Conservation (phyloP, 2,888 invertebrate genomes). For the Eurytoma adleriae region DNA sequence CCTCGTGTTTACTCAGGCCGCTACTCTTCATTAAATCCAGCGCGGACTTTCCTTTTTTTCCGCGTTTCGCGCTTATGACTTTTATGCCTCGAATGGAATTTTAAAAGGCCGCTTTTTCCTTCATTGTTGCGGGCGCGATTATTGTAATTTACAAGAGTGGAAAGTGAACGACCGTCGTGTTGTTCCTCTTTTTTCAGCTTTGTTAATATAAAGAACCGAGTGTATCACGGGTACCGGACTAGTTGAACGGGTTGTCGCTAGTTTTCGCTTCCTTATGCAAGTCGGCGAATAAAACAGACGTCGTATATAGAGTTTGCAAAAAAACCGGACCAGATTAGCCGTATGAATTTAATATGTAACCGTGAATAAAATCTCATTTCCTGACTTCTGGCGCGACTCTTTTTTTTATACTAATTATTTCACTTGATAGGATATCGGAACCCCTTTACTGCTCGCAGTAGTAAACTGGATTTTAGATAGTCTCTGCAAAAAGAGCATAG, state of each 20-base stretch:
- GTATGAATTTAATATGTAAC: not conserved
- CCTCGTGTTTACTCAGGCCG: not conserved
- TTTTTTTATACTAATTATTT: too few species aligned
- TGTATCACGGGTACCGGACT: not conserved
- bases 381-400: not conserved
- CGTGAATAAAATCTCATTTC: not conserved
- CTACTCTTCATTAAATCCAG: slow-evolving; percentile 3
- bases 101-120: too few species aligned
- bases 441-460: too few species aligned
- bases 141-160: not conserved
- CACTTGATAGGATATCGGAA: too few species aligned
- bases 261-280: slow-evolving; percentile 20
- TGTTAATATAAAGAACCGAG: not conserved
- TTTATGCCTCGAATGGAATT: too few species aligned
- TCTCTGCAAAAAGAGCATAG: too few species aligned
- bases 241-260: slow-evolving; percentile 19
- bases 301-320: not conserved
- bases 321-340: not conserved
- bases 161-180: not conserved
- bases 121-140: not conserved
- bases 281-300: slow-evolving; percentile 12
- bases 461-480: too few species aligned
- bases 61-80: not conserved
- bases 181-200: not conserved
- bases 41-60: not conserved